Evolutionary conservation across 2,113 vertebrate species (phyloP).

Genomic region (Procavia capensis): DNA sequence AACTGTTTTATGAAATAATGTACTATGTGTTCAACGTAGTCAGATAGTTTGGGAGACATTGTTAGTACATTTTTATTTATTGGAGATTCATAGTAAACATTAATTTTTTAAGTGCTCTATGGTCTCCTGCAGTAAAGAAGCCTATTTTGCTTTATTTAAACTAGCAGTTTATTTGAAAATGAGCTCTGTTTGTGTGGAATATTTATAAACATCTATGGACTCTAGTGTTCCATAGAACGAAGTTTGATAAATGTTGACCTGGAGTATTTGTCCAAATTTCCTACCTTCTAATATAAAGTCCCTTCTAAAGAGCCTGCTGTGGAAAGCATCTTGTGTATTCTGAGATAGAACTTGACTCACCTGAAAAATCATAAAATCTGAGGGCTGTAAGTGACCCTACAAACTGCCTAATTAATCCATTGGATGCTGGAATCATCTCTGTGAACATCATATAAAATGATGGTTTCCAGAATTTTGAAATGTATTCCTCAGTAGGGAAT

Average conservation of each 20-base stretch:
- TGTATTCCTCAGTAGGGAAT: not conserved
- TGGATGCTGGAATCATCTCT: not conserved
- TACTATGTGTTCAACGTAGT: not conserved
- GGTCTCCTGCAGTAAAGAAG: not conserved
- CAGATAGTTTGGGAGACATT: slow-evolving; percentile 26
- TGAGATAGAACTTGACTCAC: not conserved
- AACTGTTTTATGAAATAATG: not conserved
- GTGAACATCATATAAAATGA: not conserved
- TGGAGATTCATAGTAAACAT: slow-evolving; percentile 16
- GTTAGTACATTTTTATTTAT: not conserved
- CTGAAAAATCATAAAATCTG: not conserved
- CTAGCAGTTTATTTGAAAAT: not conserved
- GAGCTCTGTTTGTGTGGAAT: not conserved
- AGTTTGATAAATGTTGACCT: not conserved
- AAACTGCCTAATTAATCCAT: not conserved
- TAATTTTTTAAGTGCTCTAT: slow-evolving; percentile 27
- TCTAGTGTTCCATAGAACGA: not conserved
- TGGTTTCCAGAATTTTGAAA: slow-evolving; percentile 13
- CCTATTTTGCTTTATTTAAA: slow-evolving; percentile 34
- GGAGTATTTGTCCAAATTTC: not conserved
- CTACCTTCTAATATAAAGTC: not conserved
- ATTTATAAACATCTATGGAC: not conserved
- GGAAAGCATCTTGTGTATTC: not conserved
- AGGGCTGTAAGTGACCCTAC: not conserved
- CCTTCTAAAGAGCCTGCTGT: not conserved